These are phyloP conservation scores for Hanleya hanleyi DNA, from an alignment of 2,888 invertebrate genomes.

Conservation along the genomic window DNA sequence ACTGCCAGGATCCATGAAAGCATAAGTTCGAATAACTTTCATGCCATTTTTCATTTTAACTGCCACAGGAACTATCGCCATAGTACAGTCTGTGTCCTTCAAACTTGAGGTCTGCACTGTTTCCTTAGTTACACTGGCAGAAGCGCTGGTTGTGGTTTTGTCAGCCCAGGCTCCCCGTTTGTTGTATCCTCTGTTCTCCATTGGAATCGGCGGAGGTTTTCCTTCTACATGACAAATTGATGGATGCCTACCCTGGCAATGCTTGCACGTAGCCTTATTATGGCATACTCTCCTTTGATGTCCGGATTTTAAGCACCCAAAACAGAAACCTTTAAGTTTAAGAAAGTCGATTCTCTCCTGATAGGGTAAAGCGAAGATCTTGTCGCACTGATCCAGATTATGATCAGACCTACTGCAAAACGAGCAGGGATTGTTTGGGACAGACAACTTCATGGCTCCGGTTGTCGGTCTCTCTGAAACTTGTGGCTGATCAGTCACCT, in stretches of 20 bases:
- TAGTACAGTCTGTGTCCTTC: not conserved
- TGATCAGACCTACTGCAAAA: not conserved
- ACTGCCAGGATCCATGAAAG: not conserved
- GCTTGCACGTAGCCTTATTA: not conserved
- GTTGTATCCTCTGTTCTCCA: not conserved
- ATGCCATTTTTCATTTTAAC: slow-evolving; percentile 3
- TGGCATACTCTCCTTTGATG: not conserved
- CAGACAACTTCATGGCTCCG: not conserved
- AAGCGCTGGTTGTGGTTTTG: not conserved
- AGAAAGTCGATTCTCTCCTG: slow-evolving; percentile 13
- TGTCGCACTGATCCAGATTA: not conserved
- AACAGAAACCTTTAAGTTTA: slow-evolving; percentile 8
- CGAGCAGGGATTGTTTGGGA: not conserved
- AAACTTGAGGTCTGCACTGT: not conserved
- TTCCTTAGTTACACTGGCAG: not conserved
- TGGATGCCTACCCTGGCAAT: slow-evolving; percentile 11
- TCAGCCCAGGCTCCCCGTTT: not conserved
- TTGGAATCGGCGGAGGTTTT: not conserved
- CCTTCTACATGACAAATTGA: slow-evolving; percentile 10
- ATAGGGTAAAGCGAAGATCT: not conserved
- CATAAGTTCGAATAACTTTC: not conserved
- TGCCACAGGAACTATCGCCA: slow-evolving; percentile 1
- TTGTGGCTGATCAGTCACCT: not conserved
- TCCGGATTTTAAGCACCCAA: slow-evolving; percentile 4
- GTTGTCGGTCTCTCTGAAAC: not conserved